These are phyloP conservation scores for Epizoanthus rinbou DNA, from an alignment of 92 coral and sea anemone species.

Conservation along the genomic window DNA sequence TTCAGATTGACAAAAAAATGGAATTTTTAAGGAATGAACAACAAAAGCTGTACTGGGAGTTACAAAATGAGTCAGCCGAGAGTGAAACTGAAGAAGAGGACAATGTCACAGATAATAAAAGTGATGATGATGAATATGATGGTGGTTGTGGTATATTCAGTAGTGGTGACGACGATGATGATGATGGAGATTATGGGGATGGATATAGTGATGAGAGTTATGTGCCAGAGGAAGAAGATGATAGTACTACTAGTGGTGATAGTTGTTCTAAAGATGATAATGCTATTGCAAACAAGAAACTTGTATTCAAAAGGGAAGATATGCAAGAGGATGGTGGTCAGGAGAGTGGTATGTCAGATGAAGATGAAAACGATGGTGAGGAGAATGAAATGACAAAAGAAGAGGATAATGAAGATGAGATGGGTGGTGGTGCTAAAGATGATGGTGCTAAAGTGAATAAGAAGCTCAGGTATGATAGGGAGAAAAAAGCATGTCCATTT, in stretches of 20 bases:
- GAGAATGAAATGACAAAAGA: not conserved
- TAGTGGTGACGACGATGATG: not conserved
- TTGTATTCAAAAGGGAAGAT: too few relatives aligned
- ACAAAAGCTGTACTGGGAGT: too few relatives aligned
- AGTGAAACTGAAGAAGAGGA: too few relatives aligned
- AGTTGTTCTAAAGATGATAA: not conserved
- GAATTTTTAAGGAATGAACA: not conserved
- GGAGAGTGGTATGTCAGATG: not conserved
- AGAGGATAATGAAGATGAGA: not conserved
- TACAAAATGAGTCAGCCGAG: too few relatives aligned
- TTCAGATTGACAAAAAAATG: conserved; percentile 28
- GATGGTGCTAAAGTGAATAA: not conserved
- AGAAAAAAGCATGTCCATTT: conserved; percentile 6
- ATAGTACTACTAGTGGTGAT: not conserved
- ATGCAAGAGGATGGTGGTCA: too few relatives aligned
- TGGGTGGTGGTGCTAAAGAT: not conserved
- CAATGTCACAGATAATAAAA: too few relatives aligned
- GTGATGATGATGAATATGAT: too few relatives aligned
- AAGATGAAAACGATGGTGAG: not conserved
- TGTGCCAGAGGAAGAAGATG: not conserved
- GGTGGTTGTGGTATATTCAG: too few relatives aligned
- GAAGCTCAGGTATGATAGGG: conserved; percentile 12
- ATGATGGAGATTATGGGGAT: conserved; percentile 2
- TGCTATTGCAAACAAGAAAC: not conserved
- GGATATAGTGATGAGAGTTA: not conserved